phyloP scores from a whole-genome alignment of 1,140 invertebrate species.

The Monomorium pharaonis region DNA sequence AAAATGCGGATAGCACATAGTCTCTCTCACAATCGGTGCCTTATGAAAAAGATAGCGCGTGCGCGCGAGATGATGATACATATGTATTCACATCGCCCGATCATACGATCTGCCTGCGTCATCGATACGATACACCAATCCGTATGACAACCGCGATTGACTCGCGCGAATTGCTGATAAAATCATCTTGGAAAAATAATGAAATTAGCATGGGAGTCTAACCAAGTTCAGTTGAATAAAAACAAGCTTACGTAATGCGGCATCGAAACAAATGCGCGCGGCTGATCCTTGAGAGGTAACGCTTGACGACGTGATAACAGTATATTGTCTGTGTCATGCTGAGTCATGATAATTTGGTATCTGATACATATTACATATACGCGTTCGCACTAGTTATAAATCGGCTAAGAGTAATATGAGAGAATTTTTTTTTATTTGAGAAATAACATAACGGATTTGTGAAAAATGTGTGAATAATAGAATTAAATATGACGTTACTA shows the following conservation, averaged over 20 bases:
- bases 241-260: constrained; percentile 52
- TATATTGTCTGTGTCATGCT: constrained; percentile 64
- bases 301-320: constrained; percentile 47
- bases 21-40: neutral
- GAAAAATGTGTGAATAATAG: neutral
- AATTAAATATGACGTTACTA: neutral
- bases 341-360: constrained; percentile 64
- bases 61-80: constrained; percentile 3
- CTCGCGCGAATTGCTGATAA: neutral
- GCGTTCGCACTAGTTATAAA: neutral
- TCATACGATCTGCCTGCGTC: constrained; percentile 46
- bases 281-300: constrained; percentile 18
- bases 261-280: neutral
- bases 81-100: constrained; percentile 38
- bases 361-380: neutral
- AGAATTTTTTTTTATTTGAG: neutral
- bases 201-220: constrained; percentile 29
- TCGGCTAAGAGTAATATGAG: neutral
- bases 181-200: constrained; percentile 39
- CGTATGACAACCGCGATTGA: neutral
- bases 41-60: constrained; percentile 21
- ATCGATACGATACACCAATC: constrained; percentile 7
- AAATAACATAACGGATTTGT: neutral
- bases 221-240: constrained; percentile 13
- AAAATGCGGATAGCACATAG: constrained; percentile 52